A percentile compares a stretch with the other conserved stretches of the same genome.
These are phyloP conservation scores for Corythaeola cristata DNA, from an alignment of 2,113 vertebrate genomes.

Conservation along the genomic window DNA sequence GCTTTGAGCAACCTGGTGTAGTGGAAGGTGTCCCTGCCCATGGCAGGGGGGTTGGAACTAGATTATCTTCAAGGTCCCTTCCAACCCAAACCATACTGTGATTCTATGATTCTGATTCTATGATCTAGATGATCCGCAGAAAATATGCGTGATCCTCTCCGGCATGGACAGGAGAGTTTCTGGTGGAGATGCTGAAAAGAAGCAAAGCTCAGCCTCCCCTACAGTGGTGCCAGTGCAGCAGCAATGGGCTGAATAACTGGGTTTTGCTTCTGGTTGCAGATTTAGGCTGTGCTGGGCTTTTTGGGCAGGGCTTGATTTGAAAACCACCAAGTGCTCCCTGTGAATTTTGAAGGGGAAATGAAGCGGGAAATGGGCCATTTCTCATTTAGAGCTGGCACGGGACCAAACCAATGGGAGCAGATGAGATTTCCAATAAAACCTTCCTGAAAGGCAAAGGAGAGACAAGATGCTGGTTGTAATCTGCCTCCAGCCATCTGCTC, in stretches of 20 bases:
- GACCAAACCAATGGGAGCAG: conserved; percentile 43
- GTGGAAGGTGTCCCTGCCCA: too few relatives aligned
- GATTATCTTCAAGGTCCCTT: too few relatives aligned
- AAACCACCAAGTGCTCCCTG: background rate
- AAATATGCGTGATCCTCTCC: background rate
- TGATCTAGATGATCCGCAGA: background rate
- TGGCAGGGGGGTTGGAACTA: too few relatives aligned
- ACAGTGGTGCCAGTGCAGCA: background rate
- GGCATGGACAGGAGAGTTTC: background rate
- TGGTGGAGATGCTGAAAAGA: background rate
- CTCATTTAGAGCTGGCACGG: background rate
- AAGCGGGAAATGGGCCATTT: conserved; percentile 34
- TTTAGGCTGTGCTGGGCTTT: background rate
- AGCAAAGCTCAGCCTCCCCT: background rate
- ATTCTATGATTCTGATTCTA: too few relatives aligned
- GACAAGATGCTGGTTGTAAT: background rate
- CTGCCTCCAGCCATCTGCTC: conserved; percentile 12
- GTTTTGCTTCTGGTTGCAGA: background rate
- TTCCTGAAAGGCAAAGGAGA: conserved; percentile 15
- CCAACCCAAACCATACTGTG: too few relatives aligned
- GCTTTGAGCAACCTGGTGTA: too few relatives aligned
- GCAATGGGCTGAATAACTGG: background rate
- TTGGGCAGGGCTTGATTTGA: background rate
- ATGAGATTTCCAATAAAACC: conserved; percentile 44
- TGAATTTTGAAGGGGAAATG: conserved; percentile 41